Evolutionary conservation across 2,888 invertebrate species (phyloP), one percentile per base, ranked within the genome.

Genomic region (Andrena chrysosceles): DNA sequence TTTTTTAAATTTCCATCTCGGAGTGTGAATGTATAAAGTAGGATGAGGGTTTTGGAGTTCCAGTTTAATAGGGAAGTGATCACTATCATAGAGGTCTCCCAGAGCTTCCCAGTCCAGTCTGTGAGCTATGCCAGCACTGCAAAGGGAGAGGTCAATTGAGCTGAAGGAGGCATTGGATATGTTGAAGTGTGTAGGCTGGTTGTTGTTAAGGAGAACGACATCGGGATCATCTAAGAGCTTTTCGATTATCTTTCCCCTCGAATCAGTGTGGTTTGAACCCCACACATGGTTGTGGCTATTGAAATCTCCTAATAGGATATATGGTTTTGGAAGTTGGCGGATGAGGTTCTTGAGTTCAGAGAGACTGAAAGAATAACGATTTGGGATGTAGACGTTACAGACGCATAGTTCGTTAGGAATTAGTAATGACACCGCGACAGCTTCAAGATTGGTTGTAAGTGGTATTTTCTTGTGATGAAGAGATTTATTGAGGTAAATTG

Each of bases 281-380:
- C 84, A 86, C 6, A 81, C 2, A 8, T 49, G 31, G 33, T 87
- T 83, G 60, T 87, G 76, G 33, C 80, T 75, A 54, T 88, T 89
- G 7, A 89, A 83, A 56, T 90, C 88, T 8, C 89, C 89, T n/a
- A 87, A 33, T 4, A 89, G 76, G 6, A 89, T 56, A n/a, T 77
- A 77, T 2, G 88, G 88, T 54, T 72, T 73, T 3, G 88, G 87
- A n/a, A 90, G 67, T 77, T 90, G 85, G 2, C 10, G 20, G 8
- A 56, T 20, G 8, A 56, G 56, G 2, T 56, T 23, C 20, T 20
- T 23, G 20, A 56, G 20, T 56, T 56, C 20, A 4, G 2, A 2
- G 4, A 10, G 10, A 23, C 23, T 20, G 1, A 56, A 23, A 7
- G 13, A 1, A 23, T 26, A 23, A 8, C 56, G 20, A 0, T 23